Evolutionary conservation across 2,888 invertebrate species (phyloP), one percentile per base, ranked within the genome.

Genomic region (Monopis laevigella): DNA sequence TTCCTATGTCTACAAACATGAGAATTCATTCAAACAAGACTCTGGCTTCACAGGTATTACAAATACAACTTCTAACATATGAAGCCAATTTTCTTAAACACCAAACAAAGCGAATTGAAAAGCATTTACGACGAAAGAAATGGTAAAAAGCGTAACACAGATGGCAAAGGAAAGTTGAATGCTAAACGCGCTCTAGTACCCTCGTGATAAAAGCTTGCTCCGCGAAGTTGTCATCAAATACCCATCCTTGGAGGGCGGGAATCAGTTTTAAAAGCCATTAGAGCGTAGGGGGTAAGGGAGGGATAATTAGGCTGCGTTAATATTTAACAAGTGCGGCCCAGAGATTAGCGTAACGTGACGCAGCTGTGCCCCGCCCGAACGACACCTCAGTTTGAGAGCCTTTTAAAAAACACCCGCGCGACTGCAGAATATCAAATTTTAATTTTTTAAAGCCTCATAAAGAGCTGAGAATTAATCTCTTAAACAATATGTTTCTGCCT

Each of bases 181-280:
- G 11, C 10, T 3, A 6, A 10, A 17, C 34, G 34, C 34, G 5
- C 13, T 32, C 5, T 13, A 36, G 36, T 8, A 21, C 21, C n/a
- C 36, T 36, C 10, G 13, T 13, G 12, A 19, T 36, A 21, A 36
- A 36, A 36, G 36, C 36, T 36, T 21, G 32, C 32, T 10, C 8
- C 32, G 53, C 59, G 58, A 60, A 75, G 66, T 74, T 75, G 80
- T 78, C 80, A 80, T 80, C 80, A 78, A 80, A 80, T 75, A 73
- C 78, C 67, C 77, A 78, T 80, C 75, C 68, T 69, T 56, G 49
- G 55, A 58, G 72, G 77, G 72, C 66, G 65, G 69, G 75, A 77
- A 77, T 80, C 80, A 78, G 78, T 80, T 80, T 78, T 80, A 77
- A 80, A 80, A 78, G 70, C 80, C 78, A 80, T 80, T 80, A 80